phyloP scores from a whole-genome alignment of 1,140 invertebrate genomes.

The Zaprionus gabonicus region DNA sequence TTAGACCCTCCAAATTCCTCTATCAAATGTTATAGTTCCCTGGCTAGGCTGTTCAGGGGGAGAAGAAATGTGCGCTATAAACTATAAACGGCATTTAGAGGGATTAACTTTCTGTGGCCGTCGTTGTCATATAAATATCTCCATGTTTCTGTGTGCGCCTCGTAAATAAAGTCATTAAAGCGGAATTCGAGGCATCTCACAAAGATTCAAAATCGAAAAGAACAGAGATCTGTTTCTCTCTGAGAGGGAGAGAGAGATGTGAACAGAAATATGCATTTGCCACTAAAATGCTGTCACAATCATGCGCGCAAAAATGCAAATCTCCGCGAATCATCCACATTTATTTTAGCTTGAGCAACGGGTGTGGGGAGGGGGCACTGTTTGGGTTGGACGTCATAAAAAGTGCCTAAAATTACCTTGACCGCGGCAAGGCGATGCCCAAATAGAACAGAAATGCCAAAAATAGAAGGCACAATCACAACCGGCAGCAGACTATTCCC shows the following conservation, averaged over 20 bases:
- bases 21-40: background rate
- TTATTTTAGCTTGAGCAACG: slow-evolving; percentile 11
- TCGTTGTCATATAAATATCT: slow-evolving; percentile 64
- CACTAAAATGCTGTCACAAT: slow-evolving; percentile 30
- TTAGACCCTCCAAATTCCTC: background rate
- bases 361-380: background rate
- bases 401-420: slow-evolving; percentile 71
- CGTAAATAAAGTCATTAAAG: slow-evolving; percentile 80
- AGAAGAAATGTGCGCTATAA: slow-evolving; percentile 63
- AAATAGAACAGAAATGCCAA: slow-evolving; percentile 56
- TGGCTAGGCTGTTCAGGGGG: slow-evolving; percentile 2
- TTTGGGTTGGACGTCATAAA: slow-evolving; percentile 50
- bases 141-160: slow-evolving; percentile 57
- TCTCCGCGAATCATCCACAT: slow-evolving; percentile 26
- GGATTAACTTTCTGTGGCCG: slow-evolving; percentile 82
- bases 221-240: no score
- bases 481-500: background rate
- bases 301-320: slow-evolving; percentile 32
- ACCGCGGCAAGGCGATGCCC: slow-evolving; percentile 54
- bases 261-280: slow-evolving; percentile 28
- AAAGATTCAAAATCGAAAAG: slow-evolving; percentile 46
- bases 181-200: slow-evolving; percentile 62
- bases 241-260: slow-evolving; percentile 16
- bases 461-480: slow-evolving; percentile 52
- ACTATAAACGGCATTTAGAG: slow-evolving; percentile 80